Conservation (phyloP, 2,888 invertebrate genomes). For the Parthenolecanium corni region DNA sequence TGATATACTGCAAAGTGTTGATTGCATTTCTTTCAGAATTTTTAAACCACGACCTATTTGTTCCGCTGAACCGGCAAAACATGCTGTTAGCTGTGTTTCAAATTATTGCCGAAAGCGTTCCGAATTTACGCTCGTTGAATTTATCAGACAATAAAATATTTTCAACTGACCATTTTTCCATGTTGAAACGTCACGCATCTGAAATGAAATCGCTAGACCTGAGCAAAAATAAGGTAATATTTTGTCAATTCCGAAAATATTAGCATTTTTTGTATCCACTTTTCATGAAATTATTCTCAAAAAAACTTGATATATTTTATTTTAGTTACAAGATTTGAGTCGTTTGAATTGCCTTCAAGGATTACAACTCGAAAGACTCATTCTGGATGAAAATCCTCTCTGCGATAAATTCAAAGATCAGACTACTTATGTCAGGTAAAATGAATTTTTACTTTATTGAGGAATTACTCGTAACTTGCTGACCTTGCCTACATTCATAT, state of each 20-base stretch:
- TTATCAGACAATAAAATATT: conserved; percentile 66
- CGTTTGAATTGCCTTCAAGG: conserved; percentile 5
- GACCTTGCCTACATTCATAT: too few species aligned
- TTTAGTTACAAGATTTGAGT: conserved; percentile 5
- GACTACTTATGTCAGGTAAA: conserved; percentile 71
- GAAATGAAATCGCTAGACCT: conserved; percentile 10
- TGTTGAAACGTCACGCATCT: conserved; percentile 3
- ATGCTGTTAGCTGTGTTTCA: conserved; percentile 63
- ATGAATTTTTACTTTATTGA: not conserved
- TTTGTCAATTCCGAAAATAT: not conserved
- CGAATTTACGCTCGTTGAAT: conserved; percentile 67
- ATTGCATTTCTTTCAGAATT: conserved; percentile 48
- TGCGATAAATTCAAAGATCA: conserved; percentile 66
- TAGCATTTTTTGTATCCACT: not conserved
- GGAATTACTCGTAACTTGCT: too few species aligned
- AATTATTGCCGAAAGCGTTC: conserved; percentile 72
- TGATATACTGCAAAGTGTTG: too few species aligned
- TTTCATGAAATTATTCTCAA: not conserved
- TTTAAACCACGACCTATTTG: conserved; percentile 43
- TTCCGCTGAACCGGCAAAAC: conserved; percentile 59
- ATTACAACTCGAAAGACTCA: conserved; percentile 53
- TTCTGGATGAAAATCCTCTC: conserved; percentile 67
- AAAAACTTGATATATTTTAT: not conserved
- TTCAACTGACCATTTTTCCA: conserved; percentile 17
- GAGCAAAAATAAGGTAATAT: conserved; percentile 14